Evolutionary conservation across 1,140 invertebrate genomes (phyloP).

Genomic region (Halyomorpha halys): DNA sequence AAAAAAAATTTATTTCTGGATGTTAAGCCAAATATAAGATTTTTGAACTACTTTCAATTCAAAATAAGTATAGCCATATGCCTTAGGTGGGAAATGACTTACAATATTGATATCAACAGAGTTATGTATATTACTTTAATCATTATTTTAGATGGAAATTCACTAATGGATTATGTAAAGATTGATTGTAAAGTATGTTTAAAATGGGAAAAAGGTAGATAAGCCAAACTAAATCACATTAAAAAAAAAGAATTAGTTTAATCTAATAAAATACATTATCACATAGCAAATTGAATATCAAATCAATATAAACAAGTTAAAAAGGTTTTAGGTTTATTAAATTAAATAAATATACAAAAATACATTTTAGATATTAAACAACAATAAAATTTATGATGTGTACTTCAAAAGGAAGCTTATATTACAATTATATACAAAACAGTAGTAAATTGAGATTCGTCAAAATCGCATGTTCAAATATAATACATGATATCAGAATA

Average conservation of each 20-base stretch:
- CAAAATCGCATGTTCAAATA: neutral
- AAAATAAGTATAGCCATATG: too few relatives aligned
- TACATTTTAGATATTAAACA: constrained; percentile 11
- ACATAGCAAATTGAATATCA: constrained; percentile 7
- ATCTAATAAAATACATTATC: constrained; percentile 8
- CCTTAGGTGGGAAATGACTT: too few relatives aligned
- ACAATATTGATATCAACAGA: too few relatives aligned
- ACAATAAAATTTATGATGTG: neutral
- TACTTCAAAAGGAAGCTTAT: neutral
- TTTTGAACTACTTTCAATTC: too few relatives aligned
- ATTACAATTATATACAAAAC: neutral
- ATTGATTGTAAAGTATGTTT: neutral
- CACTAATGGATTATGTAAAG: too few relatives aligned
- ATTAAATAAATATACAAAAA: constrained; percentile 17
- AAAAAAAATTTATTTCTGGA: too few relatives aligned
- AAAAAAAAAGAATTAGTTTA: constrained; percentile 12
- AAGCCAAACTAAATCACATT: neutral
- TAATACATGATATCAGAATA: too few relatives aligned
- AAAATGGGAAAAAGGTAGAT: neutral
- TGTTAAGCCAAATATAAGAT: too few relatives aligned
- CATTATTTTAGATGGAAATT: too few relatives aligned
- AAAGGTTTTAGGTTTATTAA: neutral
- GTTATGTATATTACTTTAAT: too few relatives aligned
- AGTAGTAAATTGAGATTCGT: neutral
- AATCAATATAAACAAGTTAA: constrained; percentile 1